A percentile compares a stretch with the other conserved stretches of the same genome.
These are phyloP conservation scores for Probosciger aterrimus DNA, from an alignment of 2,113 vertebrate genomes.

Conservation along the genomic window DNA sequence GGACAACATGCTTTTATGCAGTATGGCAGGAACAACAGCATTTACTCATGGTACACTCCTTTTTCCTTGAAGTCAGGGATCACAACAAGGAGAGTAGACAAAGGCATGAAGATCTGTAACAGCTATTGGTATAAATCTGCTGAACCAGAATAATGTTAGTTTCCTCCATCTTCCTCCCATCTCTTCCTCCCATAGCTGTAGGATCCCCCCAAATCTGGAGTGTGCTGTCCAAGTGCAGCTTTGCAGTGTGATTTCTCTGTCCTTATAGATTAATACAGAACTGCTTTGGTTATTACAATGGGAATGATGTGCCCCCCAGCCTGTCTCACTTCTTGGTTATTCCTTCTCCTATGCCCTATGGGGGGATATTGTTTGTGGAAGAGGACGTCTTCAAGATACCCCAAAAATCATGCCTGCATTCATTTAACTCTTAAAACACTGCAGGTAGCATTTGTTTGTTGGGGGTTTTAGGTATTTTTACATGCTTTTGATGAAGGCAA, in stretches of 20 bases:
- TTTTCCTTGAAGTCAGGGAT: neutral
- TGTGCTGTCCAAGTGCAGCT: neutral
- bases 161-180: too few species aligned
- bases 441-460: neutral
- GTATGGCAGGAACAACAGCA: neutral
- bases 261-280: neutral
- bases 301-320: neutral
- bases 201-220: neutral
- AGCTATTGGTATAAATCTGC: neutral
- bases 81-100: neutral
- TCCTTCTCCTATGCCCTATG: neutral
- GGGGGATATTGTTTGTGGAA: neutral
- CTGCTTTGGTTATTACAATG: neutral
- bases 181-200: neutral
- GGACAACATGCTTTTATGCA: neutral
- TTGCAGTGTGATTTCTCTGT: accelerated
- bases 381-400: neutral
- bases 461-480: neutral
- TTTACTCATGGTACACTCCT: neutral
- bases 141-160: neutral
- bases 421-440: neutral
- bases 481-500: neutral
- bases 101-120: neutral
- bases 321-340: neutral
- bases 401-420: accelerated